Evolutionary conservation across 2,113 vertebrate species (phyloP).

Genomic region (Turnix velox): DNA sequence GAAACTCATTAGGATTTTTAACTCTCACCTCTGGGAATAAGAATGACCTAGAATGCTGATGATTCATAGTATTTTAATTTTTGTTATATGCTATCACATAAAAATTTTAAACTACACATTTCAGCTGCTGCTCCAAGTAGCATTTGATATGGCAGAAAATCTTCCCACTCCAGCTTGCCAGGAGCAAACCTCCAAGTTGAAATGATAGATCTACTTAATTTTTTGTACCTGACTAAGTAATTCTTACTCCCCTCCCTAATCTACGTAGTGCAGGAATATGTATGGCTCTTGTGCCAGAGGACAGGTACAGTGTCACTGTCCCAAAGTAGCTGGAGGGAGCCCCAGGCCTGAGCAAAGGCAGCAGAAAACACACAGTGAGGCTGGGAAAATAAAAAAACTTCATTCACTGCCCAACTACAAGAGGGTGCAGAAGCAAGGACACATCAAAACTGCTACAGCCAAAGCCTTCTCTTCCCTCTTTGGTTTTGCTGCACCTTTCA

Average conservation of each 20-base stretch:
- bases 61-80: conserved; percentile 47
- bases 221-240: not conserved
- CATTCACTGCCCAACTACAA: not conserved
- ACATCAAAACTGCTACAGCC: not conserved
- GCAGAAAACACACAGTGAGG: not conserved
- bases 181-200: not conserved
- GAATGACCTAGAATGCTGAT: conserved; percentile 57
- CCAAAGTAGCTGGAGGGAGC: not conserved
- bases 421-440: not conserved
- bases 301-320: not conserved
- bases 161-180: conserved; percentile 5
- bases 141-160: not conserved
- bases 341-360: not conserved
- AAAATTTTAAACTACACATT: conserved; percentile 17
- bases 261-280: not conserved
- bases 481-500: not conserved
- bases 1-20: conserved; percentile 32
- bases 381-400: not conserved
- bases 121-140: not conserved
- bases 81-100: not conserved
- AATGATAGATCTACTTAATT: not conserved
- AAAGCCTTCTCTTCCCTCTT: not conserved
- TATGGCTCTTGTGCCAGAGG: not conserved
- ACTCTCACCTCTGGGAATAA: conserved; percentile 53
- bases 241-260: not conserved